Evolutionary conservation across 2,797 vertebrate genomes (phyloP).

Genomic region (Siniperca scherzeri): DNA sequence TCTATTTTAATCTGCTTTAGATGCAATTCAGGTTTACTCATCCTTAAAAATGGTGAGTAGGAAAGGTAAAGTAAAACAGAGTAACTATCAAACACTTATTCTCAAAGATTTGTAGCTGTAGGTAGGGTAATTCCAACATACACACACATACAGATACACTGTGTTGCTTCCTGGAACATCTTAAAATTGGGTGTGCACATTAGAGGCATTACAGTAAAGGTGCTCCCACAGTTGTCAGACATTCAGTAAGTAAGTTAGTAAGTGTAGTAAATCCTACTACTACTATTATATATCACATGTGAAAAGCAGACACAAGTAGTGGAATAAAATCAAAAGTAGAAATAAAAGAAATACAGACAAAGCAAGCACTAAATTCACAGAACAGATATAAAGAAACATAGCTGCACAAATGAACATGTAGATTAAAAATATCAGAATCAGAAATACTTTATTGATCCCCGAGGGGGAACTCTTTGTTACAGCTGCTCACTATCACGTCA

Average conservation of each 20-base stretch:
- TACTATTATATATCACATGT: neutral
- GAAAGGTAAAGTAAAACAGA: neutral
- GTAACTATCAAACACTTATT: neutral
- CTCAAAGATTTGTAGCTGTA: neutral
- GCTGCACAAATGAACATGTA: neutral
- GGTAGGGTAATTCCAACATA: neutral
- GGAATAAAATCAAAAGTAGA: neutral
- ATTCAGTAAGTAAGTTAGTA: neutral
- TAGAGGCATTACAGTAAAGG: neutral
- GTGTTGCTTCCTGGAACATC: neutral
- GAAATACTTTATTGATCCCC: too few species aligned
- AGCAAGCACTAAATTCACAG: neutral
- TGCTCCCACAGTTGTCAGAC: neutral
- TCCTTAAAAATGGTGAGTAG: neutral
- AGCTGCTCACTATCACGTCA: too few species aligned
- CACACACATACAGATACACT: neutral
- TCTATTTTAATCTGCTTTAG: slow-evolving; percentile 30
- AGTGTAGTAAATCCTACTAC: neutral
- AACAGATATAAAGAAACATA: neutral
- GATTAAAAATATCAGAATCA: neutral
- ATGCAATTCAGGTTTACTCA: slow-evolving; percentile 24
- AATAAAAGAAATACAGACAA: neutral
- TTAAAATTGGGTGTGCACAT: neutral
- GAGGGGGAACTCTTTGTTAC: too few species aligned
- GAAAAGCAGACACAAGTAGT: neutral